Conservation (phyloP, 2,113 vertebrate species). For the Prionailurus viverrinus region DNA sequence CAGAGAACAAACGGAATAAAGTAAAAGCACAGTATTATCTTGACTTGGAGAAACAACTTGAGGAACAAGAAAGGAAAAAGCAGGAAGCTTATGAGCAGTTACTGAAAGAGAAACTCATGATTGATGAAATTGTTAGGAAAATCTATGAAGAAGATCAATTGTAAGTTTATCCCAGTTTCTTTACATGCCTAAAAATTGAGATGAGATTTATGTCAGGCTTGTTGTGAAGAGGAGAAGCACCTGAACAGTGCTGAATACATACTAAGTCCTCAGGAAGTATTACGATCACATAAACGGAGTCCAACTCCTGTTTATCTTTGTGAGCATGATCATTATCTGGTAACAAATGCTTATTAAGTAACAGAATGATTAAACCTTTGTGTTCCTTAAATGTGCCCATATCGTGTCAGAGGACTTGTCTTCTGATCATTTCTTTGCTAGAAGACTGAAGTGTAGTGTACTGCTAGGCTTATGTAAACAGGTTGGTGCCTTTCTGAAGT, state of each 20-base stretch:
- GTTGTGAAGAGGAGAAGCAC: not conserved
- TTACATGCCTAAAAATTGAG: not conserved
- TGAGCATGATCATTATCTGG: not conserved
- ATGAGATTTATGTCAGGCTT: not conserved
- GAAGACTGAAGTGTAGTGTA: not conserved
- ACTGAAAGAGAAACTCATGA: constrained; percentile 94
- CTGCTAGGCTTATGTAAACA: not conserved
- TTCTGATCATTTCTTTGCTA: constrained; percentile 6
- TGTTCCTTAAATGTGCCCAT: not conserved
- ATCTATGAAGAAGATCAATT: constrained; percentile 95
- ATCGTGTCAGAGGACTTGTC: not conserved
- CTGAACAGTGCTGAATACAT: not conserved
- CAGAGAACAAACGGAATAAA: constrained; percentile 86
- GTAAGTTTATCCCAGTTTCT: constrained; percentile 86
- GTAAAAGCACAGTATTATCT: constrained; percentile 88
- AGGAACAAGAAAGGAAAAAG: constrained; percentile 91
- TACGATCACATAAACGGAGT: not conserved
- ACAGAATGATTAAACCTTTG: not conserved
- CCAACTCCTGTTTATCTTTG: not conserved
- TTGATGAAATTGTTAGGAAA: constrained; percentile 95
- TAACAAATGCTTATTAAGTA: not conserved
- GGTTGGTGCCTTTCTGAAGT: not conserved
- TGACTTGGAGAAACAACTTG: constrained; percentile 93
- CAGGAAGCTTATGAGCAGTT: constrained; percentile 94
- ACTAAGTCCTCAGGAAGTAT: not conserved